Evolutionary conservation across 1,140 invertebrate species (phyloP), one percentile per base, ranked within the genome.

Genomic region (Drosophila biarmipes): DNA sequence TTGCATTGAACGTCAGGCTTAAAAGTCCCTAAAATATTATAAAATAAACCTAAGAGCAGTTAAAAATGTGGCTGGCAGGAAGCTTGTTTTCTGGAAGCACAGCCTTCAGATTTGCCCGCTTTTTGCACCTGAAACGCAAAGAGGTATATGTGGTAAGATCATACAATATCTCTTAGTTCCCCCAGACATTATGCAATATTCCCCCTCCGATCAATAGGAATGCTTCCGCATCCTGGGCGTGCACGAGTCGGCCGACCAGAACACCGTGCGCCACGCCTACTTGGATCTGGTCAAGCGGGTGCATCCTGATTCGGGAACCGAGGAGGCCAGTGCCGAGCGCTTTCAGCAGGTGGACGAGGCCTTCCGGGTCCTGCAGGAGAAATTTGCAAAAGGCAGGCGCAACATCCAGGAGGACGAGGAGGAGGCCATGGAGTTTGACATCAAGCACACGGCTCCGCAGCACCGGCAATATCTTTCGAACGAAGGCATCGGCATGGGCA

Each of bases 401-500:
- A 90, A 92, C 42, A 92, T 92, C 15, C 74, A 81, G 11, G 92
- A 93, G 46, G 85, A 92, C 53, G 82, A 87, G 0, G 82, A 93
- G 64, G 90, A 94, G 76, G 86, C 93, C 42, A 92, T 91, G 73
- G 92, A 93, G 35, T 93, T 92, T 73, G 93, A 95, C 84, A 93
- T 93, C 11, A 79, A 96, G 94, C 96, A 98, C 80, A 97, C 96
- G 64, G 96, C 96, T 17, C 97, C 97, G 0, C 97, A 98, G 91
- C 97, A 98, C 90, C 93, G 97, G 29, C 97, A 97, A 82, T 98
- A 97, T 90, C 92, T 98, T 40, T 95, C 93, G 59, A 96, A 95
- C 92, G 96, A 96, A 75, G 96, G 96, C 19, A 91, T 96, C 11
- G 97, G 97, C 1, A 90, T 94, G 53, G 97, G 97, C 0, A 96